Base-by-base conservation (phyloP, 1,140 invertebrate species). In the Lysiphlebus fabarum region DNA sequence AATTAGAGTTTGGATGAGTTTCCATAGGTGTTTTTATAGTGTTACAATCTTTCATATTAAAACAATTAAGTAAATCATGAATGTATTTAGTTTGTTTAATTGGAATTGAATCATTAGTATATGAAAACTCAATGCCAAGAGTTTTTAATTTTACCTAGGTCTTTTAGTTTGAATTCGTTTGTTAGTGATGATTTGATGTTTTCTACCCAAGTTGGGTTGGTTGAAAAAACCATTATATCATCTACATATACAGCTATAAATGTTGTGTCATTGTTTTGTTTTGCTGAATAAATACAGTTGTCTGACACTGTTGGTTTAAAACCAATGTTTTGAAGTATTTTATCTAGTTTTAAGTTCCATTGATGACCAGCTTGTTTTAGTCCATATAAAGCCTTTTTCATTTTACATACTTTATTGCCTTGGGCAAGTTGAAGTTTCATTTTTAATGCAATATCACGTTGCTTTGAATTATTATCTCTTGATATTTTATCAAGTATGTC, bases 331-430 rank as follows among this genome's bases (percentile, higher is more conserved):
- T 51, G 59, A 11, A 65, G 44, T 58, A 57, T 53, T 14, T 43
- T n/a, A 50, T 65, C 50, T 26, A 67, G 45, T 38, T 59, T 65
- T 40, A 42, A 42, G 57, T 69, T 62, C 70, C 69, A 74, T 14
- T 61, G 40, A 37, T 63, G 59, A 10, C 66, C 62, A 8, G 68
- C 56, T 55, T 73, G 69, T 53, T 66, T 65, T 11, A 75, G 55
- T 14, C 72, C 72, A 62, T 75, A 75, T 0, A 75, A 26, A n/a
- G 65, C 60, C 62, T 72, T 72, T 53, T 62, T 59, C 48, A 70
- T 51, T 47, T 53, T 36, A 53, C 59, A 65, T n/a, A 67, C 65
- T 34, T 67, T 67, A 26, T 62, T 58, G 38, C 61, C 59, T 42
- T 56, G 14, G 8, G 47, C 50, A 7, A 62, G 14, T 33, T 63